These are phyloP conservation scores for Celastrina argiolus DNA, from an alignment of 2,888 invertebrate species.

Conservation along the genomic window DNA sequence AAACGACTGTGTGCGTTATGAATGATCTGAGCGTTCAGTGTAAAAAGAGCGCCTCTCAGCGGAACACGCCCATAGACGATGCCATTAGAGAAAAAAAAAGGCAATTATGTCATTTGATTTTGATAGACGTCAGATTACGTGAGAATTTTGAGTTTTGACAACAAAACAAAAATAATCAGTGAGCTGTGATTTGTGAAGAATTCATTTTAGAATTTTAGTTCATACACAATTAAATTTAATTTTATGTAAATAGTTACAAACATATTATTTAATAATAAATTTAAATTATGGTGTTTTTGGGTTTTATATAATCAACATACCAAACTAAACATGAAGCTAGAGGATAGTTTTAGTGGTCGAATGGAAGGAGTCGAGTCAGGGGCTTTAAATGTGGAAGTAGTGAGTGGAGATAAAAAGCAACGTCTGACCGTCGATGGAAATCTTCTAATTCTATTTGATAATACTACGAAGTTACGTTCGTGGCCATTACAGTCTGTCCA, in stretches of 20 bases:
- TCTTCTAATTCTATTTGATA: slow-evolving; percentile 35
- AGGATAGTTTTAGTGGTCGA: slow-evolving; percentile 38
- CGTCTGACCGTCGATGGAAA: slow-evolving; percentile 36
- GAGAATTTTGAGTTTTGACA: neutral
- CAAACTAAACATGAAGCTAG: slow-evolving; percentile 45
- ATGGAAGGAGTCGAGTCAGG: slow-evolving; percentile 25
- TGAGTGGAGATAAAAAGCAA: slow-evolving; percentile 28
- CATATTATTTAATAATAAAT: neutral
- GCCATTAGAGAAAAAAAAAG: too few relatives aligned
- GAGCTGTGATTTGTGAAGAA: too few relatives aligned
- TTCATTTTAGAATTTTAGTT: too few relatives aligned
- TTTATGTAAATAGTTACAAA: neutral
- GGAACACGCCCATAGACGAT: too few relatives aligned
- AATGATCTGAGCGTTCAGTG: too few relatives aligned
- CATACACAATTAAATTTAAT: neutral
- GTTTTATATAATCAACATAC: neutral
- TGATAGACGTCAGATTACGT: slow-evolving; percentile 42
- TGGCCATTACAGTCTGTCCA: slow-evolving; percentile 39
- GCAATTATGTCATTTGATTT: too few relatives aligned
- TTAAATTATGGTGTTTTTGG: neutral
- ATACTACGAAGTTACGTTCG: slow-evolving; percentile 35
- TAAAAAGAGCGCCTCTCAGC: too few relatives aligned
- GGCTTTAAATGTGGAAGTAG: slow-evolving; percentile 26
- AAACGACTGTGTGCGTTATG: too few relatives aligned
- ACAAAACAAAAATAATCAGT: too few relatives aligned